Evolutionary conservation across 1,140 invertebrate species (phyloP), one percentile per base, ranked within the genome.

Genomic region (Drepana arcuata): DNA sequence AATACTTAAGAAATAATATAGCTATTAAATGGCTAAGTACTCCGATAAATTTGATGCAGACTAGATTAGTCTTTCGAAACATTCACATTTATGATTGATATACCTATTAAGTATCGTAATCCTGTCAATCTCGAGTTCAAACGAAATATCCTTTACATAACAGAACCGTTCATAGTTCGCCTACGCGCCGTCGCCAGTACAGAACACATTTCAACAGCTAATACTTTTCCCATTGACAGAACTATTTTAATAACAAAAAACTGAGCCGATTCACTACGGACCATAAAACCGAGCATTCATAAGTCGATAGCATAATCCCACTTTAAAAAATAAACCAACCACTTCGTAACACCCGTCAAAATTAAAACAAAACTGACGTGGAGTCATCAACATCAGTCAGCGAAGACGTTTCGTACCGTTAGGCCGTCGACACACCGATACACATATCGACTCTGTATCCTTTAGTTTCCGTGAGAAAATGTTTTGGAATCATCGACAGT

Each of bases 401-500:
- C 41, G 47, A 60, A 50, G 60, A 63, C 52, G 50, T 52, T 41
- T 27, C 14, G 29, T 23, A 51, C 54, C 50, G 48, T 51, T 55
- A 59, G 16, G 30, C 41, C 42, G 39, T 40, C 40, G 38, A 45
- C 41, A 48, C 23, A 46, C 33, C 39, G 35, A 51, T 48, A 40
- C 44, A 44, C 41, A 48, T 44, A 56, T 51, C 43, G 41, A 39
- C 32, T 38, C 39, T 48, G 44, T 61, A 50, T 50, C n/a, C n/a
- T n/a, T n/a, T n/a, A n/a, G n/a, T 62, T 62, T 57, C 57, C 60
- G 63, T 70, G 63, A 66, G 66, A 65, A 67, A 57, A 65, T 58
- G 37, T 51, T 54, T 38, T 42, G 36, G 43, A 41, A 47, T 31
- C 45, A 43, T 51, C 46, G 46, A 47, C 45, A 54, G 45, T 50